Evolutionary conservation across 2,888 invertebrate genomes (phyloP).

Genomic region (Gymnocheta viridis): DNA sequence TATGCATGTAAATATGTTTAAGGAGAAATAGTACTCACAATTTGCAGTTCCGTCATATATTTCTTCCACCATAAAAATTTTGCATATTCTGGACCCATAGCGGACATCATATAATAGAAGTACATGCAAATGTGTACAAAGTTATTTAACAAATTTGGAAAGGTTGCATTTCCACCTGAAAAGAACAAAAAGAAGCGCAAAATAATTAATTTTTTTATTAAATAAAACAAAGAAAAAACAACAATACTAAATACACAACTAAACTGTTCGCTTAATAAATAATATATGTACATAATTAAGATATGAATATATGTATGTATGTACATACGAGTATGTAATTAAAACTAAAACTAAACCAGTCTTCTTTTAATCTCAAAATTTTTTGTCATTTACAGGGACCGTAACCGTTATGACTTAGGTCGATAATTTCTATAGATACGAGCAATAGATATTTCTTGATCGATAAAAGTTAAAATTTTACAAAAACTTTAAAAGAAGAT

Average conservation of each 20-base stretch:
- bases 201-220: background rate
- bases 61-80: slow-evolving; percentile 97
- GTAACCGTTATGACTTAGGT: too few species aligned
- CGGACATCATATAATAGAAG: slow-evolving; percentile 94
- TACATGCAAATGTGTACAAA: slow-evolving; percentile 98
- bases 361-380: too few species aligned
- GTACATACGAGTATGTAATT: too few species aligned
- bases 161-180: slow-evolving; percentile 84
- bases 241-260: background rate
- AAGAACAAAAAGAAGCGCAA: background rate
- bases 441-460: too few species aligned
- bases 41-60: slow-evolving; percentile 95
- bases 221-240: background rate
- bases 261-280: background rate
- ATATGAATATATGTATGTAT: too few species aligned
- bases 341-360: too few species aligned
- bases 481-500: too few species aligned
- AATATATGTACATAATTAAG: background rate
- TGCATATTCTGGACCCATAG: slow-evolving; percentile 93
- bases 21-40: slow-evolving; percentile 85
- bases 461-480: too few species aligned
- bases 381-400: too few species aligned
- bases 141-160: slow-evolving; percentile 89
- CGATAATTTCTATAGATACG: too few species aligned
- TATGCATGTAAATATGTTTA: background rate